Evolutionary conservation across 2,888 invertebrate species (phyloP).

Genomic region (Crematogaster levior): DNA sequence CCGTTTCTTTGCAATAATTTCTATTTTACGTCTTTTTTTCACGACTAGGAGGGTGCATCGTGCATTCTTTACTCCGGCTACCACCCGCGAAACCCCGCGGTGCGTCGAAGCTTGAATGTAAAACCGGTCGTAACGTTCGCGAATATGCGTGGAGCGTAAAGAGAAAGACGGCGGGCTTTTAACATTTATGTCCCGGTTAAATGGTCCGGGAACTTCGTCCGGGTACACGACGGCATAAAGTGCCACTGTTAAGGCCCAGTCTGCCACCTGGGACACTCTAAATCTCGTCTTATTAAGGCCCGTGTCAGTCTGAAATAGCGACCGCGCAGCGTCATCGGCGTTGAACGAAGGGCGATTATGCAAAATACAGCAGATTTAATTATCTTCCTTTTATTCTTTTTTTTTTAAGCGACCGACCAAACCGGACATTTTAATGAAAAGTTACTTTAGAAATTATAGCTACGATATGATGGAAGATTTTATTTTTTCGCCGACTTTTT

Average conservation of each 20-base stretch:
- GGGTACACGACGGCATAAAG: constrained; percentile 74
- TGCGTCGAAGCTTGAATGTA: constrained; percentile 50
- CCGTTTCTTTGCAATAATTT: constrained; percentile 59
- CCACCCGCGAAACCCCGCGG: background rate
- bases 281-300: constrained; percentile 81
- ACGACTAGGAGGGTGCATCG: background rate
- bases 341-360: background rate
- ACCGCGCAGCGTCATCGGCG: background rate
- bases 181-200: constrained; percentile 77
- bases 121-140: constrained; percentile 67
- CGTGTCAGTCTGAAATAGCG: constrained; percentile 28
- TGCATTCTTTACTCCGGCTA: background rate
- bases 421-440: background rate
- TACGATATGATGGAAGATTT: background rate
- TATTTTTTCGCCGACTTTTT: background rate
- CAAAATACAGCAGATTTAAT: constrained; percentile 11
- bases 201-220: constrained; percentile 62
- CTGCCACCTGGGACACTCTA: constrained; percentile 79
- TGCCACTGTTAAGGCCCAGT: constrained; percentile 46
- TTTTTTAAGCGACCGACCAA: background rate
- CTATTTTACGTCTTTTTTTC: constrained; percentile 24
- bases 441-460: background rate
- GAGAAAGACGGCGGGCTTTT: constrained; percentile 68
- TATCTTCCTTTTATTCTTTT: background rate
- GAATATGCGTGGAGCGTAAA: constrained; percentile 56